These are phyloP conservation scores for Deroptyus accipitrinus DNA, from an alignment of 2,113 vertebrate species.

Conservation along the genomic window DNA sequence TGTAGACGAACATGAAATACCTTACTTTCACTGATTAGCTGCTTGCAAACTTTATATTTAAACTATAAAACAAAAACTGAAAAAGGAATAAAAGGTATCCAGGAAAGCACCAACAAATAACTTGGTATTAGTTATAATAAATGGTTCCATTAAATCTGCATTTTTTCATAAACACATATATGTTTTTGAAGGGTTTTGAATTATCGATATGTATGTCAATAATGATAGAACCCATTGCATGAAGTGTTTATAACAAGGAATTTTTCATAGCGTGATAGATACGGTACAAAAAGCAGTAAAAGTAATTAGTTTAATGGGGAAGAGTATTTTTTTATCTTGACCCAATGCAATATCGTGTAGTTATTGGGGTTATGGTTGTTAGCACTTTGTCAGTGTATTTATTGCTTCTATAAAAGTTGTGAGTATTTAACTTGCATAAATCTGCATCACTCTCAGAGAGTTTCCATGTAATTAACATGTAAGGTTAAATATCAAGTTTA, in stretches of 20 bases:
- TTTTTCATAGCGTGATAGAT: not conserved
- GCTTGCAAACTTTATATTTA: not conserved
- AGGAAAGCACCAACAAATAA: not conserved
- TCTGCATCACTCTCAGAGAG: not conserved
- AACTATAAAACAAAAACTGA: not conserved
- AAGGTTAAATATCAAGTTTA: slow-evolving; percentile 9
- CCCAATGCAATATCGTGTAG: not conserved
- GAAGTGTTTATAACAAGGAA: not conserved
- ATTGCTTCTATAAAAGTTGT: not conserved
- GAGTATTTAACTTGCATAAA: slow-evolving; percentile 8
- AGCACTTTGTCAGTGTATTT: not conserved
- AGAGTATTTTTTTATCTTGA: not conserved
- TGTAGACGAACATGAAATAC: not conserved
- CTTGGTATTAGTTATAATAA: not conserved
- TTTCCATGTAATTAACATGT: not conserved
- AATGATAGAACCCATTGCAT: not conserved
- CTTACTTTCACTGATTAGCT: not conserved
- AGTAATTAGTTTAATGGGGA: not conserved
- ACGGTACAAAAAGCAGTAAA: not conserved
- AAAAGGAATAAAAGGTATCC: not conserved
- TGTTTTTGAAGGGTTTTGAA: not conserved
- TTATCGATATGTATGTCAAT: not conserved
- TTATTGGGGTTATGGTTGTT: not conserved
- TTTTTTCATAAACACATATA: not conserved
- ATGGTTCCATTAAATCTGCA: not conserved